These are phyloP conservation scores for Saccostrea glomerata DNA, from an alignment of 1,140 invertebrate genomes.

Conservation along the genomic window DNA sequence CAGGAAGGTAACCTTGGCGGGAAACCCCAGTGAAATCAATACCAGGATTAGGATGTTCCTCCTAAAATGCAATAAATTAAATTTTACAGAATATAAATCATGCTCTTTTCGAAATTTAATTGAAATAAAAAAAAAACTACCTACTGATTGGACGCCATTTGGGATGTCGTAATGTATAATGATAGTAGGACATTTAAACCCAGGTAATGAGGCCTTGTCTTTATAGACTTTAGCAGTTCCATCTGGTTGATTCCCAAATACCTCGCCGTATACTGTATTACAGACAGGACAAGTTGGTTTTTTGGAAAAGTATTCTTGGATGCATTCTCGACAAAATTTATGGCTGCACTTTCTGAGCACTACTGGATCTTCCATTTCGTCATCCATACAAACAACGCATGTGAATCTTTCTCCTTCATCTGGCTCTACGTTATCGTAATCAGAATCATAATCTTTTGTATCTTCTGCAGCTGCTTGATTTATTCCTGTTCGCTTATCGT, in stretches of 20 bases:
- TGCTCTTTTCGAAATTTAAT: background rate
- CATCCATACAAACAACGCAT: constrained; percentile 64
- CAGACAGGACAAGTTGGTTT: constrained; percentile 69
- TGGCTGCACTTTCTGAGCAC: constrained; percentile 60
- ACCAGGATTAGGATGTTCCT: constrained; percentile 64
- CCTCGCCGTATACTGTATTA: constrained; percentile 61
- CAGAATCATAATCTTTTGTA: background rate
- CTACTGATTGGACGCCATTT: constrained; percentile 67
- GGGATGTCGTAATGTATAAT: constrained; percentile 65
- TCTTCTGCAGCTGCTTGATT: background rate
- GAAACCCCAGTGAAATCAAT: constrained; percentile 51
- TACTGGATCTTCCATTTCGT: constrained; percentile 46
- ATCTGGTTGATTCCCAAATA: constrained; percentile 68
- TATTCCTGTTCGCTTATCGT: background rate
- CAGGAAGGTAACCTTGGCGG: constrained; percentile 63
- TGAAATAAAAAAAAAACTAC: background rate
- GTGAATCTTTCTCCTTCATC: background rate
- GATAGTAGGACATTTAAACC: constrained; percentile 58
- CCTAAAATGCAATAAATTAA: constrained; percentile 41
- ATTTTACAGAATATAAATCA: background rate
- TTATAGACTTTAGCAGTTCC: constrained; percentile 44
- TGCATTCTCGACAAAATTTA: constrained; percentile 60
- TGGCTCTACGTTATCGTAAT: background rate
- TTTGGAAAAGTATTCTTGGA: constrained; percentile 46
- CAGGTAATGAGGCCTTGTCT: constrained; percentile 48